These are phyloP conservation scores for Netelia inedita DNA, from an alignment of 2,888 invertebrate genomes.

Conservation along the genomic window DNA sequence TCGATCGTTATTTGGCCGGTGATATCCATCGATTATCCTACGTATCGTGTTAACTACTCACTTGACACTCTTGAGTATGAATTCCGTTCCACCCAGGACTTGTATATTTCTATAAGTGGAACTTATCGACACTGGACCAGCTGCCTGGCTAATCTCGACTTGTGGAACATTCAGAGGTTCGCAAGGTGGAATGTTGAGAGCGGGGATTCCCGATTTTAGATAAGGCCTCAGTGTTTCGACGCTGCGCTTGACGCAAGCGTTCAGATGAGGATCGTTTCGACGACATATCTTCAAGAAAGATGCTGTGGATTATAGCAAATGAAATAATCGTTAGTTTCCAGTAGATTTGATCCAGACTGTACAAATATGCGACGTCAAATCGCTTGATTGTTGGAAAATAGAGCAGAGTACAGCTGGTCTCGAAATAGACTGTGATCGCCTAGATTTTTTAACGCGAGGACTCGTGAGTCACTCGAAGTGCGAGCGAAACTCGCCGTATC, in stretches of 20 bases:
- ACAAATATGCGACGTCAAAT: conserved; percentile 6
- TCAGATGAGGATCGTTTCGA: conserved; percentile 88
- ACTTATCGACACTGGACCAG: conserved; percentile 89
- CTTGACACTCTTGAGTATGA: conserved; percentile 89
- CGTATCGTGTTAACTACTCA: conserved; percentile 82
- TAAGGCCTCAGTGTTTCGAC: conserved; percentile 88
- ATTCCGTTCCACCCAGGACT: conserved; percentile 88
- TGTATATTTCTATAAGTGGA: conserved; percentile 89
- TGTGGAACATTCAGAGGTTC: conserved; percentile 90
- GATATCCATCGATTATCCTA: conserved; percentile 5
- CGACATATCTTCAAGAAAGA: conserved; percentile 89
- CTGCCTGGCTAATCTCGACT: conserved; percentile 89
- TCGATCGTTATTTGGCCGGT: not conserved
- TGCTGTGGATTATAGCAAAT: conserved; percentile 85
- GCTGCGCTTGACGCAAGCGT: conserved; percentile 88
- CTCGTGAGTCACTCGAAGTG: conserved; percentile 59
- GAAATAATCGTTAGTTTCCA: conserved; percentile 42
- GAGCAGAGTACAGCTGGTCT: conserved; percentile 40
- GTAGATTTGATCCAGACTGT: not conserved
- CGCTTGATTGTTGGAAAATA: conserved; percentile 22
- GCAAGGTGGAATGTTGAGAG: conserved; percentile 89
- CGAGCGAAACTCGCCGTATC: conserved; percentile 3
- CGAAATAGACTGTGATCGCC: conserved; percentile 68
- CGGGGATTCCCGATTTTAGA: conserved; percentile 89
- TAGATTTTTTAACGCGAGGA: conserved; percentile 68